Percentiles rank a stretch among this genome's conserved stretches.
Evolutionary conservation across 1,140 invertebrate species (phyloP).

Genomic region (Mycetomoellerius zeteki): DNA sequence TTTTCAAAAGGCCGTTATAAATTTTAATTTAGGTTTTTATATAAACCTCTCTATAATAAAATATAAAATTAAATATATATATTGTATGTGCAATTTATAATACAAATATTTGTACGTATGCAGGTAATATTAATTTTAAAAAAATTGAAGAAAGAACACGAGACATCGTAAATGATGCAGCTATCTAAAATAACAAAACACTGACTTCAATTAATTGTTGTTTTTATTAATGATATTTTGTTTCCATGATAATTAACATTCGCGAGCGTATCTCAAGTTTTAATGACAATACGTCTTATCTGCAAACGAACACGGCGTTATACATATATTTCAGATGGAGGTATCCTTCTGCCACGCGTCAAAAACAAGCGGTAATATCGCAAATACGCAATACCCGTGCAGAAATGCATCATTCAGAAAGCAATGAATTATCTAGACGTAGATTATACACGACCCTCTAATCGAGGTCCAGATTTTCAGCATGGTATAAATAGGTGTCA

Average conservation of each 20-base stretch:
- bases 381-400: constrained; percentile 12
- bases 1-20: too few relatives aligned
- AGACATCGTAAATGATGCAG: not conserved
- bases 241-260: constrained; percentile 14
- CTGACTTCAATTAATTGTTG: not conserved
- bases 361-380: constrained; percentile 55
- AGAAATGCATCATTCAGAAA: constrained; percentile 23
- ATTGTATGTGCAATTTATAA: not conserved
- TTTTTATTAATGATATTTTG: constrained; percentile 17
- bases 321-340: not conserved
- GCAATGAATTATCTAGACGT: constrained; percentile 31
- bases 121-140: not conserved
- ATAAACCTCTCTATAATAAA: not conserved
- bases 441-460: constrained; percentile 69
- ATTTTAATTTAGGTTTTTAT: not conserved
- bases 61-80: constrained; percentile 74
- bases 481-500: constrained; percentile 57
- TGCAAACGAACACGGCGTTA: not conserved
- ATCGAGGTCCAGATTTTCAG: constrained; percentile 67
- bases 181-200: not conserved
- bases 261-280: not conserved
- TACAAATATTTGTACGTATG: not conserved
- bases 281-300: constrained; percentile 23
- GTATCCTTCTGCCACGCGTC: not conserved
- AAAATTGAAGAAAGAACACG: not conserved